Percentiles rank a stretch among this genome's conserved stretches.
phyloP scores from a whole-genome alignment of 2,888 invertebrate species.

The Spilosoma lubricipeda region DNA sequence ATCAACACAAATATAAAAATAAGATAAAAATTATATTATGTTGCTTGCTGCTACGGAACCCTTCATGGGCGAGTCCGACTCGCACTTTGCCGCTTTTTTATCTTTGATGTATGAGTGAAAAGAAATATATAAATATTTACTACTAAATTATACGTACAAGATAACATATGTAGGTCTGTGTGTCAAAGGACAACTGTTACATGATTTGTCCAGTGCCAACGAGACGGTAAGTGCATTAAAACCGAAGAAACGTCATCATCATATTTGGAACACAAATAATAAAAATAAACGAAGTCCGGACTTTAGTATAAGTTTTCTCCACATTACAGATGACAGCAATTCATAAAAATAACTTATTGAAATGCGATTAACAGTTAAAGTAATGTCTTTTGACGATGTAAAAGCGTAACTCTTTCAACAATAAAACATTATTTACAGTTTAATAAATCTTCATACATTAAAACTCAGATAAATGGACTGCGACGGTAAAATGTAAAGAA shows the following conservation, averaged over 20 bases:
- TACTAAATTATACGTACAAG: slow-evolving; percentile 11
- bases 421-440: slow-evolving; percentile 70
- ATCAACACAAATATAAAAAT: too few relatives aligned
- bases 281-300: slow-evolving; percentile 64
- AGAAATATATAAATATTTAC: not conserved
- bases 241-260: slow-evolving; percentile 56
- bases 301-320: slow-evolving; percentile 67
- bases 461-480: slow-evolving; percentile 55
- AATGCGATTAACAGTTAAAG: slow-evolving; percentile 73
- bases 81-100: not conserved
- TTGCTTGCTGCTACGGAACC: too few relatives aligned
- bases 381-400: slow-evolving; percentile 71
- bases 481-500: slow-evolving; percentile 55
- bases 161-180: slow-evolving; percentile 24
- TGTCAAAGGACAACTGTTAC: slow-evolving; percentile 37
- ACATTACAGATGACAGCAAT: slow-evolving; percentile 64
- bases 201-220: slow-evolving; percentile 32
- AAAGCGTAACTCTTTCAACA: slow-evolving; percentile 66
- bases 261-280: slow-evolving; percentile 63
- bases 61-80: too few relatives aligned
- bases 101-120: not conserved
- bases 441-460: slow-evolving; percentile 68
- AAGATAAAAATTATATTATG: too few relatives aligned
- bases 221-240: slow-evolving; percentile 32
- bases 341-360: slow-evolving; percentile 75